phyloP scores from a whole-genome alignment of 2,797 vertebrate genomes.

The Myripristis murdjan region DNA sequence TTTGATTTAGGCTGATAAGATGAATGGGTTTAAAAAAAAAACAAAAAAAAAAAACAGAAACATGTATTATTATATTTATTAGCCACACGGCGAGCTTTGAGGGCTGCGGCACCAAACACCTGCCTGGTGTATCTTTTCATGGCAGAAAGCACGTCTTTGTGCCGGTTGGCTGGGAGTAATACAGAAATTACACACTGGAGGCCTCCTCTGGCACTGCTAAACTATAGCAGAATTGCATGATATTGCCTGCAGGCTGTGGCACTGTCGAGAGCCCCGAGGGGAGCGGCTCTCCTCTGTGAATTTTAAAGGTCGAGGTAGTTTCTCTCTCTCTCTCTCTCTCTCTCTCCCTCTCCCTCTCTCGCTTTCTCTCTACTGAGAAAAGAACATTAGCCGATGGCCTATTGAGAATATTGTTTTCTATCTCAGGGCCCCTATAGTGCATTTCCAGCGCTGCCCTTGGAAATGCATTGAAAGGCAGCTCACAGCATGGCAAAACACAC shows the following conservation, averaged over 20 bases:
- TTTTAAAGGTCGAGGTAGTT: conserved; percentile 82
- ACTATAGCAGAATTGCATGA: conserved; percentile 66
- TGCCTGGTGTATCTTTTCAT: conserved; percentile 20
- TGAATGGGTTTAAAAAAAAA: too few relatives aligned
- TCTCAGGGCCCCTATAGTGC: conserved; percentile 68
- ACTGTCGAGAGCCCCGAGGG: conserved; percentile 60
- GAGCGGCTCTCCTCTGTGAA: conserved; percentile 71
- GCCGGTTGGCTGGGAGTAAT: conserved; percentile 45
- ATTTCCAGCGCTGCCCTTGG: conserved; percentile 77
- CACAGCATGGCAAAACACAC: conserved; percentile 79
- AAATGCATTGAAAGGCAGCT: conserved; percentile 77
- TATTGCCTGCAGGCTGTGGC: conserved; percentile 58
- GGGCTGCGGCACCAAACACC: conserved; percentile 6
- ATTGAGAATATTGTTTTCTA: conserved; percentile 81
- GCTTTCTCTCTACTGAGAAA: conserved; percentile 60
- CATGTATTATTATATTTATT: too few relatives aligned
- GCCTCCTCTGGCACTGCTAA: conserved; percentile 63
- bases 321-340: conserved; percentile 49
- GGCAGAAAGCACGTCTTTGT: conserved; percentile 51
- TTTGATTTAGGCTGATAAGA: too few relatives aligned
- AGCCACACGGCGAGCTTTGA: neutral
- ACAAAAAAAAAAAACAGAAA: too few relatives aligned
- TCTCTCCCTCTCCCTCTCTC: conserved; percentile 46
- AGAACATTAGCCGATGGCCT: conserved; percentile 76
- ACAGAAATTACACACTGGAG: conserved; percentile 46